Base-by-base conservation (phyloP, 1,140 invertebrate species). In the Lysiphlebus fabarum region DNA sequence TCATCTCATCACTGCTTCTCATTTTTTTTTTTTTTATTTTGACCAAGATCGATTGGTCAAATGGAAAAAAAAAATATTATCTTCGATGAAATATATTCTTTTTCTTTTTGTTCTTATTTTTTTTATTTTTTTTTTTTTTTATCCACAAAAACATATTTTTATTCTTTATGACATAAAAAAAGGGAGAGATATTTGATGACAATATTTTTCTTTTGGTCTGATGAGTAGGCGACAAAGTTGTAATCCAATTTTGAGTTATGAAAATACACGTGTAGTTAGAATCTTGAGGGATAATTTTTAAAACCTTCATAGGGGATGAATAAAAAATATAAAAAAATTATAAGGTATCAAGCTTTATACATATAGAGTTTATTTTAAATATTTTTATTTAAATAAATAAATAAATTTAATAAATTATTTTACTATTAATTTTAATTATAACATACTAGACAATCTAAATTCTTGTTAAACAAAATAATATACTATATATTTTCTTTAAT, bases 181-280 rank as follows among this genome's bases (percentile, higher is more conserved):
- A 37, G 11, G 11, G 49, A 14, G n/a, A 40, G 14, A 51, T 51
- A n/a, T 51, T 36, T 38, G 1, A 37, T n/a, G 49, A 51, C 49
- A 51, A 37, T 51, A 51, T 51, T 51, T 51, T 38, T 51, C 34
- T n/a, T 26, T 38, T 51, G 49, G 9, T n/a, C 49, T 38, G 49
- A 51, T 51, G 49, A 51, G 14, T 34, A 33, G 34, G 10, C 49
- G 34, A 51, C 49, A 10, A 51, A 38, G 49, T 36, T 36, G 49
- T 51, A 37, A 51, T 51, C 36, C 49, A 51, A 51, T 38, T n/a
- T 51, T 38, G 49, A 51, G 34, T 51, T 51, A 51, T 51, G 49
- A 36, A n/a, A n/a, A 11, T 26, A 26, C 17, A 26, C 17, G 17
- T 26, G 17, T n/a, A 51, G 49, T 37, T 51, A 34, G 11, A n/a